These are phyloP conservation scores for Eira barbara DNA, from an alignment of 2,113 vertebrate genomes.

Conservation along the genomic window DNA sequence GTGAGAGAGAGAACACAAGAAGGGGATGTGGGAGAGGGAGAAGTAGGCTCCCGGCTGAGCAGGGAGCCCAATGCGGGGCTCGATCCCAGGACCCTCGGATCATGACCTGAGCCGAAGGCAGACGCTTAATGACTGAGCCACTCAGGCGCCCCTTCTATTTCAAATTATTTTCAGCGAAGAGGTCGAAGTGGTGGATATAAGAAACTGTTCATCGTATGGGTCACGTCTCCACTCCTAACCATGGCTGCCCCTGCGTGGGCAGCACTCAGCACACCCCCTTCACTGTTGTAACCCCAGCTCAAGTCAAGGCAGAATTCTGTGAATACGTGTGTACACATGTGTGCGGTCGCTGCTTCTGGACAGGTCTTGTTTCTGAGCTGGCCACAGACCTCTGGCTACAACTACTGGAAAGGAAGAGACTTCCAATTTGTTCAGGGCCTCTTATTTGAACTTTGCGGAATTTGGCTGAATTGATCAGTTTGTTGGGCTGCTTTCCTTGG, in stretches of 20 bases:
- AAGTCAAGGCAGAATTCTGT: not conserved
- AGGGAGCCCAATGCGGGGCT: too few relatives aligned
- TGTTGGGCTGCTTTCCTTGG: not conserved
- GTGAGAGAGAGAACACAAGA: too few relatives aligned
- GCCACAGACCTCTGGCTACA: not conserved
- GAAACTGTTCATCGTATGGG: accelerated
- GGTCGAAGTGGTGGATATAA: not conserved
- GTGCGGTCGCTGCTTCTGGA: not conserved
- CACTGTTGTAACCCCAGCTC: not conserved
- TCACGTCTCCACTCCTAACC: not conserved
- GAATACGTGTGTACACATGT: not conserved
- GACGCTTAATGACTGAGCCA: too few relatives aligned
- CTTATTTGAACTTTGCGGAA: not conserved
- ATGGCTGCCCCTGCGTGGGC: not conserved
- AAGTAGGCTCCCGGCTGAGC: too few relatives aligned
- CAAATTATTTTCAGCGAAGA: not conserved
- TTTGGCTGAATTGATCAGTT: not conserved
- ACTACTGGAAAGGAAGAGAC: not conserved
- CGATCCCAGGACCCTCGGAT: too few relatives aligned
- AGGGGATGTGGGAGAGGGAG: too few relatives aligned
- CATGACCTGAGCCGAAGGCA: too few relatives aligned
- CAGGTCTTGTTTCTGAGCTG: not conserved
- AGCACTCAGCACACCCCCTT: not conserved
- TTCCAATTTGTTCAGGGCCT: not conserved
- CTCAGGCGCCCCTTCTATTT: not conserved